phyloP scores from a whole-genome alignment of 2,888 invertebrate species.

The Orthosia incerta region DNA sequence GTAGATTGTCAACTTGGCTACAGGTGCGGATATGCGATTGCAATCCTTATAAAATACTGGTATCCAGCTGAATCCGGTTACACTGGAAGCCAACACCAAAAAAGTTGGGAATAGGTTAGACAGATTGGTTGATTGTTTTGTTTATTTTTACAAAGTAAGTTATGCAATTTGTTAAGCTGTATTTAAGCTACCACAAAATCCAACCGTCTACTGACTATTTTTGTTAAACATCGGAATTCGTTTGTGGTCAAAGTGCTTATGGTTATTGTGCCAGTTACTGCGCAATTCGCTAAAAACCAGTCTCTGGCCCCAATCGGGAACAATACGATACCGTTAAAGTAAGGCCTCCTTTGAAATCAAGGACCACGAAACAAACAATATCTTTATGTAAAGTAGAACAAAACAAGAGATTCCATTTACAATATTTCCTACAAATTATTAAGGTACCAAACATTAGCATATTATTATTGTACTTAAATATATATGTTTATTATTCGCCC shows the following conservation, averaged over 20 bases:
- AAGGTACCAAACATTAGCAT: slow-evolving; percentile 36
- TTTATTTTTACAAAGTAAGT: too few species aligned
- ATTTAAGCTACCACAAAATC: not conserved
- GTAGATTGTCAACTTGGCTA: too few species aligned
- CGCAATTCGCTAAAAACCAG: not conserved
- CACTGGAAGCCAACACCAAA: too few species aligned
- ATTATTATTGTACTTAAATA: slow-evolving; percentile 30
- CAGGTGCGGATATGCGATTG: too few species aligned
- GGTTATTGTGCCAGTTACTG: not conserved
- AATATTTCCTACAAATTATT: slow-evolving; percentile 44
- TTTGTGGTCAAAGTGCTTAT: not conserved
- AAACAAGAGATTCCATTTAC: slow-evolving; percentile 21
- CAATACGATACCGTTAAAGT: not conserved
- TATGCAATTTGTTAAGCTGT: not conserved
- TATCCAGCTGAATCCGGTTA: too few species aligned
- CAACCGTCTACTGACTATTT: not conserved
- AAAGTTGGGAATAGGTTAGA: too few species aligned
- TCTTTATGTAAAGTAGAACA: slow-evolving; percentile 26
- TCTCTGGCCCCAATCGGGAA: not conserved
- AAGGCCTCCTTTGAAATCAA: slow-evolving; percentile 11
- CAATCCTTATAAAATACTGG: too few species aligned
- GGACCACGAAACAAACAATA: slow-evolving; percentile 16
- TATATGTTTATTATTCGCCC: slow-evolving; percentile 20
- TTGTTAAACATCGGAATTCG: not conserved
- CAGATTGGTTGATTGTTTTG: too few species aligned